Evolutionary conservation across 1,140 invertebrate genomes (phyloP).

Genomic region (Sminthurinus signatus): DNA sequence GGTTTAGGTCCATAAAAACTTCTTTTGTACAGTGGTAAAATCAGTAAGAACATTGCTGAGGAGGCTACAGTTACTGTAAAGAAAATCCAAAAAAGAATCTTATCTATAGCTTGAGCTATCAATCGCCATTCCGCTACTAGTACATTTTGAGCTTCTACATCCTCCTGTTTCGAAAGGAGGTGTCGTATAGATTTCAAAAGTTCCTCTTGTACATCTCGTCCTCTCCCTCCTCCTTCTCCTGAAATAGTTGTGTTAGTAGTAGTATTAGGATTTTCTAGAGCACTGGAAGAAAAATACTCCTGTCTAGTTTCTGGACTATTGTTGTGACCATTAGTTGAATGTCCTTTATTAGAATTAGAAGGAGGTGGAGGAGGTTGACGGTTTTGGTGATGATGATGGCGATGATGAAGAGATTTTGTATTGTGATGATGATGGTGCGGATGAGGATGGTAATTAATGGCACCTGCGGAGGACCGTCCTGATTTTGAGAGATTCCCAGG

Average conservation of each 20-base stretch:
- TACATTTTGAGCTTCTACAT: constrained; percentile 34
- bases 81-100: constrained; percentile 56
- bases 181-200: constrained; percentile 20
- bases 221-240: neutral
- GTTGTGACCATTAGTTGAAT: too few relatives aligned
- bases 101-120: constrained; percentile 53
- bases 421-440: neutral
- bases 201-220: constrained; percentile 20
- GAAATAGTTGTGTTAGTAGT: too few relatives aligned
- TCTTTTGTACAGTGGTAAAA: constrained; percentile 48
- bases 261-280: too few relatives aligned
- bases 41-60: constrained; percentile 49
- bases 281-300: too few relatives aligned
- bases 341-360: too few relatives aligned
- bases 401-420: constrained; percentile 10
- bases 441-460: constrained; percentile 14
- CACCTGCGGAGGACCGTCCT: neutral
- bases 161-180: constrained; percentile 22
- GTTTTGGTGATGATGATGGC: constrained; percentile 20
- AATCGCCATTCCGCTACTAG: constrained; percentile 52
- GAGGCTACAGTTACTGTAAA: constrained; percentile 50
- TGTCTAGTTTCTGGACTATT: too few relatives aligned
- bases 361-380: constrained; percentile 16
- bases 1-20: constrained; percentile 31
- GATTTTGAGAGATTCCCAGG: neutral